Percentiles rank a stretch among this genome's conserved stretches.
Evolutionary conservation across 2,113 vertebrate genomes (phyloP).

Genomic region (Proteles cristata): DNA sequence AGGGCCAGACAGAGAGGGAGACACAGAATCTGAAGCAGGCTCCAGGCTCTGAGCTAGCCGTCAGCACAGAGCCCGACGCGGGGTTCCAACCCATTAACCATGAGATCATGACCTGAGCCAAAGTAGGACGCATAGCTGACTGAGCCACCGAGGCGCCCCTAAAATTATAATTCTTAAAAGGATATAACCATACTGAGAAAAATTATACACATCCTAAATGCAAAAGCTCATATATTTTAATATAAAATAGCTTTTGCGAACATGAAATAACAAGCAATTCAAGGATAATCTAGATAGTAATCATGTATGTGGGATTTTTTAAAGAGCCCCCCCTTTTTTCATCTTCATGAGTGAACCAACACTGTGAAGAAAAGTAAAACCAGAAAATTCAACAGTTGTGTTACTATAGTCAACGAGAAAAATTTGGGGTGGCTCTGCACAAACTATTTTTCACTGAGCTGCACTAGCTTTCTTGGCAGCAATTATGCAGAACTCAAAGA

Average conservation of each 20-base stretch:
- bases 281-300: conserved; percentile 21
- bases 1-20: no score
- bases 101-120: no score
- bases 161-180: conserved; percentile 25
- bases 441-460: background rate
- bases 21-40: no score
- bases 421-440: background rate
- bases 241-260: conserved; percentile 11
- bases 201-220: background rate
- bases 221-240: conserved; percentile 25
- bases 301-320: background rate
- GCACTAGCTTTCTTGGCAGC: background rate
- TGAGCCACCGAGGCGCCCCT: background rate
- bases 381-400: background rate
- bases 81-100: no score
- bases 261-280: background rate
- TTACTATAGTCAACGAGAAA: background rate
- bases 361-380: conserved; percentile 44
- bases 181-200: background rate
- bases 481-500: conserved; percentile 43
- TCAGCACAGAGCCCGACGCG: no score
- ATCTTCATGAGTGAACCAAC: conserved; percentile 23
- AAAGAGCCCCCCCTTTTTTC: background rate
- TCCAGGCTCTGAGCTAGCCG: no score
- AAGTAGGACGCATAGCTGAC: no score